Evolutionary conservation across 2,113 vertebrate genomes (phyloP), one percentile per base, ranked within the genome.

Genomic region (Rhinopomastus cyanomelas): DNA sequence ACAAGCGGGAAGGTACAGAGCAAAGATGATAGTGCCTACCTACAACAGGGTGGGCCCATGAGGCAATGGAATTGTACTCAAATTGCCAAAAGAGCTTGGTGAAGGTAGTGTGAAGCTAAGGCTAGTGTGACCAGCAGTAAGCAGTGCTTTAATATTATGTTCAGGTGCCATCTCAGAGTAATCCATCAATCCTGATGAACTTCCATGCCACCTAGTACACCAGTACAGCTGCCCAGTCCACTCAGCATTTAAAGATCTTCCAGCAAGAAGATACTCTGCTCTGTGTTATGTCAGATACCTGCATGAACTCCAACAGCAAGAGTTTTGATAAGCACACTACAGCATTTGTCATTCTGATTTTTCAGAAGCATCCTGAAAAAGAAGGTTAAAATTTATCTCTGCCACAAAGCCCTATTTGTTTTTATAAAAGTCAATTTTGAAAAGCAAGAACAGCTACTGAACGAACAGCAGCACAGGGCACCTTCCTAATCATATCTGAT

Each of bases 41-140:
- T 22, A 9, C 26, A 25, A 44, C 27, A 81, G 23, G 55, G 21
- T 2, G 16, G 1, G 7, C 26, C 59, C 13, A 51, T 0, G 0
- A 14, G 10, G 26, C 0, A 29, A 20, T n/a, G 55, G 29, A 55
- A 36, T 12, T 32, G 21, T 5, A 15, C 11, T 46, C 17, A 32
- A 26, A n/a, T 11, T 64, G 49, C n/a, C 15, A 71, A 72, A 56
- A 8, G 5, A 79, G n/a, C 8, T 44, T n/a, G 11, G 3, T 5
- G n/a, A 83, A 82, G 37, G 44, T 25, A 85, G 23, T 4, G 4
- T 19, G 18, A 51, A 89, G 74, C 32, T 59, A 48, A 16, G 23
- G 23, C 22, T 55, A 64, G 56, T 11, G 46, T 10, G 68, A 56
- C 8, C 11, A 48, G 46, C 5, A 29, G 42, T 5, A 52, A 5